Evolutionary conservation across 2,888 invertebrate genomes (phyloP), one percentile per base, ranked within the genome.

Genomic region (Microplitis deprimator): DNA sequence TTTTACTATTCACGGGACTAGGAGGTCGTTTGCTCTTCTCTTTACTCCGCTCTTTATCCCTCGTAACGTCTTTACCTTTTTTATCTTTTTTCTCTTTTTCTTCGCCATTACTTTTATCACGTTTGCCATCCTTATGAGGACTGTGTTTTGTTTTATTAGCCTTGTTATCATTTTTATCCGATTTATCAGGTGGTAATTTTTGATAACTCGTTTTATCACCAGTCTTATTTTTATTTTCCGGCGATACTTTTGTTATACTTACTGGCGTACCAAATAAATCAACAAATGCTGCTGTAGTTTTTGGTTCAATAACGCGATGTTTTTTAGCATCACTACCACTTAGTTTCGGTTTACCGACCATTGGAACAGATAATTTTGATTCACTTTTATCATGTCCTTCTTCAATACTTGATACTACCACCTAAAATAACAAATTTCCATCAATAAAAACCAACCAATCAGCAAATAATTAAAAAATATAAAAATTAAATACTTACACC

Each of bases 261-360:
- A 97, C 94, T 0, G 96, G 96, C 29, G 94, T 92, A 0, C 97
- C 97, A 91, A 97, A 97, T 65, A 97, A 91, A 84, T 94, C 94
- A 70, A 94, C 94, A 90, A 97, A 97, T 79, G 94, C 93, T 84
- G 93, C 93, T 40, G 90, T 91, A 6, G 91, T 90, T 87, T 92
- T 93, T 29, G 91, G 91, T 16, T 89, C 89, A 0, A 82, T 74
- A 50, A 85, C 79, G 29, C 87, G 86, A 79, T 89, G 88, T 73
- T 87, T 91, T 81, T 82, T 91, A 82, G 68, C 87, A 78, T 89
- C 91, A 83, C 83, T 88, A 69, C 93, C 92, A 77, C 93, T 92
- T 41, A 94, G 86, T 88, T 95, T 95, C 13, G 95, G 94, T 89
- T 95, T 95, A 80, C 93, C 93, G 20, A 93, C 91, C 88, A 95